Percentiles rank a stretch among this genome's conserved stretches.
These are phyloP conservation scores for Phanerotoma sp. DNA, from an alignment of 2,888 invertebrate genomes.

Conservation along the genomic window DNA sequence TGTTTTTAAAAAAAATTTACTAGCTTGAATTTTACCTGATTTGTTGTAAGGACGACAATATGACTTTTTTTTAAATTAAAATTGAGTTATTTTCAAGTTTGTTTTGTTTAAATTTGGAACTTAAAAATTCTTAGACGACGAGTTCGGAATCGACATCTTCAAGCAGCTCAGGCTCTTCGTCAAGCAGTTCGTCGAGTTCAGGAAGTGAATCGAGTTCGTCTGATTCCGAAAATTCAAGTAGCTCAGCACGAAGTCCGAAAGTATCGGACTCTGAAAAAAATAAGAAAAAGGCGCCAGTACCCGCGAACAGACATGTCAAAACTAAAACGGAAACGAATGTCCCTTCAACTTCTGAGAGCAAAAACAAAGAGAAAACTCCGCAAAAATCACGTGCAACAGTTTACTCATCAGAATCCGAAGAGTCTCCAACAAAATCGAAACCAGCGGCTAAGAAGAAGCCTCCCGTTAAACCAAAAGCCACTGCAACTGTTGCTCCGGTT, in stretches of 20 bases:
- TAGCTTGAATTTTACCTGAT: too few relatives aligned
- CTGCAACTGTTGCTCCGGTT: conserved; percentile 64
- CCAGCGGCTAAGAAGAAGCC: conserved; percentile 59
- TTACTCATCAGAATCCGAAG: conserved; percentile 55
- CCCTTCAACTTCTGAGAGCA: conserved; percentile 39
- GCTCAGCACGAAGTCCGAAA: conserved; percentile 52
- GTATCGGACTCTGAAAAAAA: conserved; percentile 49
- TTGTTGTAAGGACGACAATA: too few relatives aligned
- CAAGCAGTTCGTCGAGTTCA: conserved; percentile 54
- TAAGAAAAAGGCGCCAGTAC: conserved; percentile 45
- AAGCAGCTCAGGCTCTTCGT: conserved; percentile 52
- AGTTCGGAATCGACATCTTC: conserved; percentile 55
- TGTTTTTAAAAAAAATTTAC: too few relatives aligned
- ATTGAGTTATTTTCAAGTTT: too few relatives aligned
- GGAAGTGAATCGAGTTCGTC: conserved; percentile 55
- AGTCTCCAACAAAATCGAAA: conserved; percentile 50
- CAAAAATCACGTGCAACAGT: conserved; percentile 45
- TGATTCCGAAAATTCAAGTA: conserved; percentile 54
- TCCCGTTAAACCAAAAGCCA: conserved; percentile 66
- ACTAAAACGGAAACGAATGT: conserved; percentile 43
- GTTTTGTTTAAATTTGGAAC: too few relatives aligned
- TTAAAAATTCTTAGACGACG: conserved; percentile 44
- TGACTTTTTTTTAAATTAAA: too few relatives aligned
- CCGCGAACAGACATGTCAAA: conserved; percentile 45
- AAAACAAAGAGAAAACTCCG: conserved; percentile 46